Conservation (phyloP, 1,140 invertebrate species). For the Bombus superbus region DNA sequence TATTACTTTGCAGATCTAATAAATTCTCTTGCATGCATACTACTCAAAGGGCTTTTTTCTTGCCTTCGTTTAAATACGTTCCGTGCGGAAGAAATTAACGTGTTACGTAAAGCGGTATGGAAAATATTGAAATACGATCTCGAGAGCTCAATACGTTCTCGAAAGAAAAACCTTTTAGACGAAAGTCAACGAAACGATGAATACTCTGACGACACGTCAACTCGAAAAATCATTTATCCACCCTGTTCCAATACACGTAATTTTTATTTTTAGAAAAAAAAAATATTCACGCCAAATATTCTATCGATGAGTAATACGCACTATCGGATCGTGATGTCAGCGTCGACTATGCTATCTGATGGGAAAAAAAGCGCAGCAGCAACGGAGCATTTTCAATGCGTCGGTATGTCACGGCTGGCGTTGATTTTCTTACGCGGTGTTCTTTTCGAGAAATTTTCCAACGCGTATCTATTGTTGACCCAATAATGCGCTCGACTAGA, state of each 20-base stretch:
- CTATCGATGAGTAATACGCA: too few relatives aligned
- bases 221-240: neutral
- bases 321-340: neutral
- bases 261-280: neutral
- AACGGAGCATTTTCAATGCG: neutral
- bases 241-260: neutral
- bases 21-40: too few relatives aligned
- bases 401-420: neutral
- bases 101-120: too few relatives aligned
- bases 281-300: neutral
- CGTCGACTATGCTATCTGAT: neutral
- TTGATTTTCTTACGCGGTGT: neutral
- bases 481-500: conserved; percentile 15
- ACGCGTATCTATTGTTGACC: conserved; percentile 8
- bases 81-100: too few relatives aligned
- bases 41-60: too few relatives aligned
- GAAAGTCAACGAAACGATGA: too few relatives aligned
- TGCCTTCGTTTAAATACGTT: too few relatives aligned
- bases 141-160: too few relatives aligned
- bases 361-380: neutral
- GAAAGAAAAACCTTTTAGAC: too few relatives aligned
- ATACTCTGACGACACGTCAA: too few relatives aligned
- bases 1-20: too few relatives aligned
- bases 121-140: too few relatives aligned
- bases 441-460: conserved; percentile 9